Evolutionary conservation across 2,797 vertebrate genomes (phyloP), one percentile per base, ranked within the genome.

Genomic region (Xyrichtys novacula): DNA sequence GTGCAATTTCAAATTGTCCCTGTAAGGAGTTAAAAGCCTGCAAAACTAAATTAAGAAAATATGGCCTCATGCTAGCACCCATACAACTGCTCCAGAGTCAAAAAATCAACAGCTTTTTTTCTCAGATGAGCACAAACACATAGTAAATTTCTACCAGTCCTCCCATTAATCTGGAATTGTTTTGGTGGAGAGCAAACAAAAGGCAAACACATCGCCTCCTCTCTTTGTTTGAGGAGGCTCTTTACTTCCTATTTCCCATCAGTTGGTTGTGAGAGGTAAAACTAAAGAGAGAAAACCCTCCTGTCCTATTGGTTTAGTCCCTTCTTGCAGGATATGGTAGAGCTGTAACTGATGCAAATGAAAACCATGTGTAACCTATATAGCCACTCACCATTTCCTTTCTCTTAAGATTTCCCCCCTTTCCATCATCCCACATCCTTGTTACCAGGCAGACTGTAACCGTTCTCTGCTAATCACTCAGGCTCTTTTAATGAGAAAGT

Each of bases 291-390:
- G 20, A 54, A 28, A 23, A 25, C 20, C 57, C 40, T 32, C 29
- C 22, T 19, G 46, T 81, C 60, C 17, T 67, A 43, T 75, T 61
- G 79, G 71, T 67, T 77, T 49, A 53, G 63, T 62, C 64, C 49
- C 6, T 61, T 22, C 42, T 36, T 57, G 82, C 70, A 88, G 80
- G 88, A 88, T 78, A 82, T 86, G 80, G 69, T 62, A 47, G 26
- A 36, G 58, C 23, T 63, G 72, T 67, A 81, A 68, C 77, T 38
- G 48, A 74, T 74, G 55, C 46, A 80, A 89, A 93, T 88, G 49
- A 84, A 85, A 89, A 81, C 80, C 88, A 91, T 68, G 74, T 91
- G 86, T 84, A 74, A 76, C 86, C 79, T 82, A 78, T 76, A 74
- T 76, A 83, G 47, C 56, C 19, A 15, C 49, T 53, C 44, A 48